Conservation (phyloP, 2,113 vertebrate genomes). For the Turnix velox region DNA sequence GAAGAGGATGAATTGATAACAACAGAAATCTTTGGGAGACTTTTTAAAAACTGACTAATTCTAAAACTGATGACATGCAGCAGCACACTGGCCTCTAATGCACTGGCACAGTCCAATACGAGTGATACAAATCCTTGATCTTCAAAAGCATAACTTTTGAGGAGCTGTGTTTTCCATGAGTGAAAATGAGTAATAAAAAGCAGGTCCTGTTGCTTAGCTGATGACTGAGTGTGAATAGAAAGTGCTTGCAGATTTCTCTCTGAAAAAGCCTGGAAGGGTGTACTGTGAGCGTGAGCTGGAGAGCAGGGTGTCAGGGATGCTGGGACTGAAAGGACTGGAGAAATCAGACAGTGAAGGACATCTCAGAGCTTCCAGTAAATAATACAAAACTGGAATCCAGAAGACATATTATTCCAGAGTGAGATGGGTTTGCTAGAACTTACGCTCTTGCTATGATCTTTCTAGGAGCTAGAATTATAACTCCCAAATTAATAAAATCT, state of each 20-base stretch:
- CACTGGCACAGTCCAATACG: not conserved
- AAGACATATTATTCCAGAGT: not conserved
- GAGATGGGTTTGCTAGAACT: not conserved
- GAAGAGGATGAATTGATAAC: not conserved
- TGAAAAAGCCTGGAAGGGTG: not conserved
- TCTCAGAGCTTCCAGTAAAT: not conserved
- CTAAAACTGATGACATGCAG: not conserved
- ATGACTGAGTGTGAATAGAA: not conserved
- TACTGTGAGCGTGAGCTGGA: not conserved
- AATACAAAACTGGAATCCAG: not conserved
- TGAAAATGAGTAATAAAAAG: slow-evolving; percentile 13
- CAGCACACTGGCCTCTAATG: not conserved
- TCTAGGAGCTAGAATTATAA: not conserved
- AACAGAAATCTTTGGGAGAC: not conserved
- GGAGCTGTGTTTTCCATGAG: not conserved
- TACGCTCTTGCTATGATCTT: not conserved
- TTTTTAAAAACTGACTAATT: not conserved
- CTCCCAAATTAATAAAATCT: not conserved
- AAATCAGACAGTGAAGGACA: not conserved
- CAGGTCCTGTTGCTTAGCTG: not conserved
- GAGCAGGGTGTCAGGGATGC: not conserved
- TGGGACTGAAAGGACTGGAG: not conserved
- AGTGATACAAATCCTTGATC: slow-evolving; percentile 21
- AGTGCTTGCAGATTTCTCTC: slow-evolving; percentile 4
- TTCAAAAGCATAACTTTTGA: not conserved